Evolutionary conservation across 2,888 invertebrate species (phyloP).

Genomic region (Lobophora halterata): DNA sequence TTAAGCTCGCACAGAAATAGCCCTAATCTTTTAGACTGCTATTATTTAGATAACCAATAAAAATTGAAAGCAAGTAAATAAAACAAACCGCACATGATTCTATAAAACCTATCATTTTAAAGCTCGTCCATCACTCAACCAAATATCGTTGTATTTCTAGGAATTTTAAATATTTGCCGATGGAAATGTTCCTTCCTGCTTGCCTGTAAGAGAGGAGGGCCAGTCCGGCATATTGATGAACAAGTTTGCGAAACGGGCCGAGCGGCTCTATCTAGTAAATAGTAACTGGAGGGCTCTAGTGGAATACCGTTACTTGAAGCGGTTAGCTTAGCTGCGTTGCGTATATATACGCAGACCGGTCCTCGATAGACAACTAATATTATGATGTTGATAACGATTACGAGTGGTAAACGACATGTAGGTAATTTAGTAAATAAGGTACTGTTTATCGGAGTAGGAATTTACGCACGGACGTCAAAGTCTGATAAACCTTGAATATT

Average conservation of each 20-base stretch:
- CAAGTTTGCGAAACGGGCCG: slow-evolving; percentile 60
- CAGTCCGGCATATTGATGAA: slow-evolving; percentile 51
- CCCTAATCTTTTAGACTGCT: slow-evolving; percentile 3
- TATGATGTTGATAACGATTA: slow-evolving; percentile 45
- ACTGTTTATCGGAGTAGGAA: slow-evolving; percentile 15
- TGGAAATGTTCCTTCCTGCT: slow-evolving; percentile 50
- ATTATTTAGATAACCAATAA: slow-evolving; percentile 3
- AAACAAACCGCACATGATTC: background rate
- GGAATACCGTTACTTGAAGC: slow-evolving; percentile 65
- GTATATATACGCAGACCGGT: slow-evolving; percentile 66
- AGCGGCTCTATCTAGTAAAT: slow-evolving; percentile 53
- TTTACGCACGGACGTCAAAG: background rate
- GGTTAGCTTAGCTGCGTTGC: slow-evolving; percentile 59
- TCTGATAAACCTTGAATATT: background rate
- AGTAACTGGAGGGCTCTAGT: slow-evolving; percentile 52
- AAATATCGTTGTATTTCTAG: slow-evolving; percentile 13
- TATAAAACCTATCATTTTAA: too few relatives aligned
- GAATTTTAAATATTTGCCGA: slow-evolving; percentile 23
- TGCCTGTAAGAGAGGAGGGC: slow-evolving; percentile 47
- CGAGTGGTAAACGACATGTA: slow-evolving; percentile 39
- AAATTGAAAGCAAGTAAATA: slow-evolving; percentile 1
- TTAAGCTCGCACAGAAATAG: slow-evolving; percentile 5
- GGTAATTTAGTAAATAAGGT: slow-evolving; percentile 37
- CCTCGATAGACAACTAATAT: slow-evolving; percentile 49
- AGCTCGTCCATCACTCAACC: background rate